Evolutionary conservation across 1,140 invertebrate genomes (phyloP).

Genomic region (Drosophila tristis): DNA sequence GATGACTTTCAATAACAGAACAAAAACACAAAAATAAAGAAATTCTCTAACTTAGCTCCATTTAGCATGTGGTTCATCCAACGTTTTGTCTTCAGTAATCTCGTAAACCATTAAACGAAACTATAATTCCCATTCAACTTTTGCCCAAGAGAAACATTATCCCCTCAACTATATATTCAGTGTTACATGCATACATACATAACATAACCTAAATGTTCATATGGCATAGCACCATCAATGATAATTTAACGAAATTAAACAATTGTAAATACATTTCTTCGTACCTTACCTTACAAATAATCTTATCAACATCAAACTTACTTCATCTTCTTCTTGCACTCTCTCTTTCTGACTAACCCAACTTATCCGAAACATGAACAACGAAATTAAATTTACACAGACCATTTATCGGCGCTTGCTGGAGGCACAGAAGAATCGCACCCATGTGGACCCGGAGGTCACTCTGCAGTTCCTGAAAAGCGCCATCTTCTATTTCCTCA

Average conservation of each 20-base stretch:
- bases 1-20: constrained; percentile 20
- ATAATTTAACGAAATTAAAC: constrained; percentile 26
- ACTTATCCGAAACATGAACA: constrained; percentile 14
- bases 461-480: constrained; percentile 95
- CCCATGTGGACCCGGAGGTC: constrained; percentile 91
- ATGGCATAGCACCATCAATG: constrained; percentile 56
- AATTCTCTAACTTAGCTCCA: constrained; percentile 42
- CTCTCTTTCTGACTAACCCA: constrained; percentile 37
- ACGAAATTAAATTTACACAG: constrained; percentile 85
- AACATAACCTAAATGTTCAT: constrained; percentile 70
- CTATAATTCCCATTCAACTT: constrained; percentile 19
- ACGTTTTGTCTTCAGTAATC: constrained; percentile 40
- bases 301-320: constrained; percentile 45
- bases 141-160: constrained; percentile 25
- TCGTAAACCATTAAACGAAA: too few species aligned
- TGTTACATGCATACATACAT: constrained; percentile 69
- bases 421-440: constrained; percentile 88
- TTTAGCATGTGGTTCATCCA: constrained; percentile 74
- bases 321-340: constrained; percentile 42
- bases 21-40: constrained; percentile 43
- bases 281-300: constrained; percentile 37
- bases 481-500: constrained; percentile 95
- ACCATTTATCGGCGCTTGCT: constrained; percentile 92
- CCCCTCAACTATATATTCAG: constrained; percentile 48
- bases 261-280: constrained; percentile 65